A percentile compares a stretch with the other conserved stretches of the same genome.
Conservation (phyloP, 2,113 vertebrate species). For the Otolemur garnettii region DNA sequence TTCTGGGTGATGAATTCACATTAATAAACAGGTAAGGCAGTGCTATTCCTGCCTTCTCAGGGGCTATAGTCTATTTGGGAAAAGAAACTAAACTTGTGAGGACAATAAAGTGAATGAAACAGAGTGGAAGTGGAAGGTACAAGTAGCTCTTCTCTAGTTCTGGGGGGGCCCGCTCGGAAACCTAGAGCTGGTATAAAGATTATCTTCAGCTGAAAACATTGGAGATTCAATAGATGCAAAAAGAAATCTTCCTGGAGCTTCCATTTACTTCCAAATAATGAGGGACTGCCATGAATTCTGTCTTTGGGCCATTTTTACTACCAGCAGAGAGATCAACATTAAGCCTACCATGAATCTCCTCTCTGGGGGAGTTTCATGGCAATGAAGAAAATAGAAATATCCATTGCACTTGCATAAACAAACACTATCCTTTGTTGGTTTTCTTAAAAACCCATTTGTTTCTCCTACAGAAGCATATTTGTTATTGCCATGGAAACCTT, state of each 20-base stretch:
- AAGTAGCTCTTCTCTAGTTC: not conserved
- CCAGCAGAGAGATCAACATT: not conserved
- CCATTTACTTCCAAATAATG: not conserved
- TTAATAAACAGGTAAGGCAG: not conserved
- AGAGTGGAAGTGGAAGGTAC: not conserved
- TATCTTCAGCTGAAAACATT: constrained; percentile 20
- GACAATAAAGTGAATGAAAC: not conserved
- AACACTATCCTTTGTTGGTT: not conserved
- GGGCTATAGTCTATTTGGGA: not conserved
- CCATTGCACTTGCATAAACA: not conserved
- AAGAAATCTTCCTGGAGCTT: constrained; percentile 24
- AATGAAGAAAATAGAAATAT: not conserved
- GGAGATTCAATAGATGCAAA: not conserved
- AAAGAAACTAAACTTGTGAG: not conserved
- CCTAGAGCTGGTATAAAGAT: not conserved
- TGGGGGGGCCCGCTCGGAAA: not conserved
- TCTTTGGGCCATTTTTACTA: not conserved
- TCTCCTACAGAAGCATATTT: constrained; percentile 4
- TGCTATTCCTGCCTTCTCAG: not conserved
- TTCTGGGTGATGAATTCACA: not conserved
- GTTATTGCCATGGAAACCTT: not conserved
- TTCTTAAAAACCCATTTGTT: not conserved
- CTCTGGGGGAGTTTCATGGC: not conserved
- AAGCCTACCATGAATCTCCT: not conserved
- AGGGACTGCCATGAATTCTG: not conserved